A percentile compares a stretch with the other conserved stretches of the same genome.
Conservation (phyloP, 2,888 invertebrate genomes). For the Drosophila colorata region DNA sequence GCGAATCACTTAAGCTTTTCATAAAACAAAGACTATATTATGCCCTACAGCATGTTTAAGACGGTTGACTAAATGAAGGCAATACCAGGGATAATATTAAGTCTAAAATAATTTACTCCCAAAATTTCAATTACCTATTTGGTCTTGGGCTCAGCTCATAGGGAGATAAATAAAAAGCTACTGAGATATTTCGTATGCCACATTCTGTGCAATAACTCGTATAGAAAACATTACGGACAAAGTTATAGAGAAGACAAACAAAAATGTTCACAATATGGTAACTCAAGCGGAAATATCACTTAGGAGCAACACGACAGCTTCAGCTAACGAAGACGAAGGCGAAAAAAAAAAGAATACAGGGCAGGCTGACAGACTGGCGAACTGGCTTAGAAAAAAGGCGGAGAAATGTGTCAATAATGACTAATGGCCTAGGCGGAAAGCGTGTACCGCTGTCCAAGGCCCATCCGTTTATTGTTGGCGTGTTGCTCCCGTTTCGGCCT, state of each 20-base stretch:
- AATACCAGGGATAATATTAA: too few relatives aligned
- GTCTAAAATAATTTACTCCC: neutral
- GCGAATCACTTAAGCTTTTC: neutral
- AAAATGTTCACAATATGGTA: conserved; percentile 59
- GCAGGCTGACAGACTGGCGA: conserved; percentile 10
- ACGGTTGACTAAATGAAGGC: too few relatives aligned
- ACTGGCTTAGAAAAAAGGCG: conserved; percentile 58
- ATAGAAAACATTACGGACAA: conserved; percentile 9
- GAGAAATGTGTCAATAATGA: conserved; percentile 77
- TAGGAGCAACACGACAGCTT: conserved; percentile 36
- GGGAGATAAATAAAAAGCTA: neutral
- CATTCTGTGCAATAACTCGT: neutral
- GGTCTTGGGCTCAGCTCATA: neutral
- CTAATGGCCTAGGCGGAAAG: conserved; percentile 60
- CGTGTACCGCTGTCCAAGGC: conserved; percentile 19
- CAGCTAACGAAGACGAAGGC: neutral
- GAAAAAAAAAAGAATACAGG: conserved; percentile 16
- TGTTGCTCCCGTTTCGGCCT: conserved; percentile 21
- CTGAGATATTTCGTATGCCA: neutral
- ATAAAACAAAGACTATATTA: conserved; percentile 4
- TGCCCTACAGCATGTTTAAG: neutral
- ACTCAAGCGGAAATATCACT: conserved; percentile 67
- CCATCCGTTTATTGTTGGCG: conserved; percentile 40
- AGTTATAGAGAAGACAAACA: conserved; percentile 24
- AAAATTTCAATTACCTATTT: neutral